Percentiles rank a stretch among this genome's conserved stretches.
Evolutionary conservation across 1,140 invertebrate genomes (phyloP).

Genomic region (Eriocheir sinensis): DNA sequence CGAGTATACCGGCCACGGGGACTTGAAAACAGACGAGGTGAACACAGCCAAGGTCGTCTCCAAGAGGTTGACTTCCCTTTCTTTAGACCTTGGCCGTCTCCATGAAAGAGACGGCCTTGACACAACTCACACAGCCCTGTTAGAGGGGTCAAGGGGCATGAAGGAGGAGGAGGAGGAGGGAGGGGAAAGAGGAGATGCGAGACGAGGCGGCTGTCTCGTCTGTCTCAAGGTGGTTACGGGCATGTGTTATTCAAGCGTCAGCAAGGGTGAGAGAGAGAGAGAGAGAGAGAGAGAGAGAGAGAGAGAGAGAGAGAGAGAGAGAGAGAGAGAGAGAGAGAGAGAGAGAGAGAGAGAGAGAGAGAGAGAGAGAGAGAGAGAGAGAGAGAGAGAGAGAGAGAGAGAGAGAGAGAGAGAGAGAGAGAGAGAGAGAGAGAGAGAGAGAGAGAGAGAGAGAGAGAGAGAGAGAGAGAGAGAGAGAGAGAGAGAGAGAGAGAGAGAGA

Average conservation of each 20-base stretch:
- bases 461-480: not conserved
- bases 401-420: not conserved
- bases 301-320: slow-evolving; percentile 6
- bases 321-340: not conserved
- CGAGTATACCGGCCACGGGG: not conserved
- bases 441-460: not conserved
- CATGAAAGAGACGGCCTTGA: not conserved
- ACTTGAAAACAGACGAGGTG: not conserved
- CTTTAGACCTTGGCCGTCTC: not conserved
- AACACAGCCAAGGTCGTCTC: not conserved
- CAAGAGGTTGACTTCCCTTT: not conserved
- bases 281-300: slow-evolving; percentile 38
- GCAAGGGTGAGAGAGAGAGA: not conserved
- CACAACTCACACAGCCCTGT: not conserved
- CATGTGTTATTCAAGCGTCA: not conserved
- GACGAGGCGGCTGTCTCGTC: not conserved
- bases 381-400: not conserved
- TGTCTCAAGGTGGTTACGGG: no score
- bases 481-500: not conserved
- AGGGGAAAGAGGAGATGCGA: not conserved
- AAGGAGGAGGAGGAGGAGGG: not conserved
- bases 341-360: not conserved
- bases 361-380: not conserved
- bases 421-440: not conserved
- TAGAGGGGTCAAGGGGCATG: not conserved